phyloP scores from a whole-genome alignment of 64 coral and sea anemone species.

The Montipora cactus region DNA sequence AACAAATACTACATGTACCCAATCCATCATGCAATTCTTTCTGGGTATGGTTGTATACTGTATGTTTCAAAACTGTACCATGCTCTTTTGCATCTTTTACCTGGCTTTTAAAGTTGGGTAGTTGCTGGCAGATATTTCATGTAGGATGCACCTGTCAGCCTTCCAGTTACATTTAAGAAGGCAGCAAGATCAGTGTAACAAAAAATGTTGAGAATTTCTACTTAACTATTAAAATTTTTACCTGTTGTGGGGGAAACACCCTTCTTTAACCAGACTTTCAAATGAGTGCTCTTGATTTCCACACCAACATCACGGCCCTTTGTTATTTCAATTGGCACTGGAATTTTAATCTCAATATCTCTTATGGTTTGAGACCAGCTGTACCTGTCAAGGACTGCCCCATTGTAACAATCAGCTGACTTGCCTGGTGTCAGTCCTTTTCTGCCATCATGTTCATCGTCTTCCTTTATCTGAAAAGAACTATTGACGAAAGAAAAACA shows the following conservation, averaged over 20 bases:
- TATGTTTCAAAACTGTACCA: too few relatives aligned
- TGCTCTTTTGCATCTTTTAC: too few relatives aligned
- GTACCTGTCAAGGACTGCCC: conserved; percentile 89
- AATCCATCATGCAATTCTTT: too few relatives aligned
- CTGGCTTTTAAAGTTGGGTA: too few relatives aligned
- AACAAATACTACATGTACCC: too few relatives aligned
- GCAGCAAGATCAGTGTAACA: too few relatives aligned
- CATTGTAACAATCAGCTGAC: conserved; percentile 95
- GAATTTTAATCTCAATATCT: conserved; percentile 91
- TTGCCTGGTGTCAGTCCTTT: conserved; percentile 77
- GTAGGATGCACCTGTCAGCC: too few relatives aligned
- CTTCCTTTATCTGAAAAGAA: background rate
- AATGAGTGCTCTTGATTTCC: conserved; percentile 81
- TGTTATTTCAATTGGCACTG: conserved; percentile 73
- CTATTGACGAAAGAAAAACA: background rate
- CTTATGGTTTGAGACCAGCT: conserved; percentile 93
- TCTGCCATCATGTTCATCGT: background rate
- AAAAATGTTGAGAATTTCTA: background rate
- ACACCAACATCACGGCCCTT: conserved; percentile 93
- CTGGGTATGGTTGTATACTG: too few relatives aligned
- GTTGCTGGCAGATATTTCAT: too few relatives aligned
- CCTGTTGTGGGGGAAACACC: conserved; percentile 60
- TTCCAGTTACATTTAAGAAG: too few relatives aligned
- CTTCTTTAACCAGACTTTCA: conserved; percentile 91
- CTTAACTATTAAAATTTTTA: background rate